These are phyloP conservation scores for Spisula subtruncata DNA, from an alignment of 2,888 invertebrate genomes.

Conservation along the genomic window DNA sequence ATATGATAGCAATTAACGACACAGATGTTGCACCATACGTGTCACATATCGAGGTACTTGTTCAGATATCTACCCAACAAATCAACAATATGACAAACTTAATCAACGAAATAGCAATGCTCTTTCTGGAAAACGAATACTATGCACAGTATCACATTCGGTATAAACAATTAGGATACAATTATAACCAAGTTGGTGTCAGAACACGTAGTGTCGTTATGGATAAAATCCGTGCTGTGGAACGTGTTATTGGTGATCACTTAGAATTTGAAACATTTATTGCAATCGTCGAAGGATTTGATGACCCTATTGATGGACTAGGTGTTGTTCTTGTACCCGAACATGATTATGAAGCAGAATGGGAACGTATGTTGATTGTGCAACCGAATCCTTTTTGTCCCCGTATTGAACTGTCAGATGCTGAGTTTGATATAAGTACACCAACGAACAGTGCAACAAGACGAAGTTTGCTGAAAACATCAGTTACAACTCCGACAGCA, in stretches of 20 bases:
- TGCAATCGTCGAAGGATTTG: neutral
- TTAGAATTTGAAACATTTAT: neutral
- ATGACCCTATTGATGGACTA: conserved; percentile 28
- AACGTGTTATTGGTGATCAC: neutral
- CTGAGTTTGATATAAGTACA: conserved; percentile 29
- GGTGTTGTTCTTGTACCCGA: neutral
- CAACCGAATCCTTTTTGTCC: conserved; percentile 39
- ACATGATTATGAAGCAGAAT: neutral
- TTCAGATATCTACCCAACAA: neutral
- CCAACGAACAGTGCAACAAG: neutral
- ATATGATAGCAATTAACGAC: neutral
- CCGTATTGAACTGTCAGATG: neutral
- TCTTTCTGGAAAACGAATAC: conserved; percentile 10
- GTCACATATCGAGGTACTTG: neutral
- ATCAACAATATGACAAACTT: conserved; percentile 14
- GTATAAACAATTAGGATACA: conserved; percentile 24
- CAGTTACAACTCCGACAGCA: too few species aligned
- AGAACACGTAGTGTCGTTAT: neutral
- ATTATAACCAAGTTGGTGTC: neutral
- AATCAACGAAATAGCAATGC: conserved; percentile 23
- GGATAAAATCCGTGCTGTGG: neutral
- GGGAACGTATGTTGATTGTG: neutral
- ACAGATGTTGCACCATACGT: conserved; percentile 19
- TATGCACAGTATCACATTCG: conserved; percentile 15
- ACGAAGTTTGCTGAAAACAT: neutral